These are phyloP conservation scores for Porites divaricata DNA, from an alignment of 92 coral and sea anemone species.

Conservation along the genomic window DNA sequence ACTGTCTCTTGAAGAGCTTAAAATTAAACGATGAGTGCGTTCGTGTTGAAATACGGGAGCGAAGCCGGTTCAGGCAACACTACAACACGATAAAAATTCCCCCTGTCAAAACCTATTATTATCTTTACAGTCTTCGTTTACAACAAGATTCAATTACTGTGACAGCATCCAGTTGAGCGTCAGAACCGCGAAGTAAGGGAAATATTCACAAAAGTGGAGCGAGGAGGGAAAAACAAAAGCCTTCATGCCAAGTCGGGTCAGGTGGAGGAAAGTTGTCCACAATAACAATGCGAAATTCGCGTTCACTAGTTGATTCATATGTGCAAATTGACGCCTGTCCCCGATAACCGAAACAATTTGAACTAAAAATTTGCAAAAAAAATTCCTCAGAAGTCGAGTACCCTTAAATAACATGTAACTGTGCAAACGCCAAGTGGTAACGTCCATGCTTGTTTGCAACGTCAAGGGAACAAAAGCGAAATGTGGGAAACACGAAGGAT, in stretches of 20 bases:
- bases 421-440: slow-evolving; percentile 72
- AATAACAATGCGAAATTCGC: slow-evolving; percentile 74
- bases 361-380: slow-evolving; percentile 59
- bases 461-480: slow-evolving; percentile 96
- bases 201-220: slow-evolving; percentile 45
- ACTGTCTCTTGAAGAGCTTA: slow-evolving; percentile 2
- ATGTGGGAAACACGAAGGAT: slow-evolving; percentile 87
- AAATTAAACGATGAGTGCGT: slow-evolving; percentile 11
- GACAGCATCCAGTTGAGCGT: slow-evolving; percentile 58
- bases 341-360: slow-evolving; percentile 92
- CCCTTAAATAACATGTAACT: slow-evolving; percentile 56
- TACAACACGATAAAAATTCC: slow-evolving; percentile 48
- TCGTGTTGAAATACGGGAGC: slow-evolving; percentile 32
- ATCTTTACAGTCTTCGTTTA: slow-evolving; percentile 61
- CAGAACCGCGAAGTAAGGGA: slow-evolving; percentile 42
- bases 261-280: slow-evolving; percentile 75
- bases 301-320: slow-evolving; percentile 93
- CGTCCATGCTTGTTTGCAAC: slow-evolving; percentile 89
- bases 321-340: slow-evolving; percentile 99
- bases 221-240: slow-evolving; percentile 69
- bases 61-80: slow-evolving; percentile 51
- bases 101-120: slow-evolving; percentile 65
- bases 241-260: slow-evolving; percentile 79
- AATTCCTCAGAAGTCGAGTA: slow-evolving; percentile 61
- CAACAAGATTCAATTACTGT: slow-evolving; percentile 67